Conservation (phyloP, 1,140 invertebrate species). For the Eufriesea mexicana region DNA sequence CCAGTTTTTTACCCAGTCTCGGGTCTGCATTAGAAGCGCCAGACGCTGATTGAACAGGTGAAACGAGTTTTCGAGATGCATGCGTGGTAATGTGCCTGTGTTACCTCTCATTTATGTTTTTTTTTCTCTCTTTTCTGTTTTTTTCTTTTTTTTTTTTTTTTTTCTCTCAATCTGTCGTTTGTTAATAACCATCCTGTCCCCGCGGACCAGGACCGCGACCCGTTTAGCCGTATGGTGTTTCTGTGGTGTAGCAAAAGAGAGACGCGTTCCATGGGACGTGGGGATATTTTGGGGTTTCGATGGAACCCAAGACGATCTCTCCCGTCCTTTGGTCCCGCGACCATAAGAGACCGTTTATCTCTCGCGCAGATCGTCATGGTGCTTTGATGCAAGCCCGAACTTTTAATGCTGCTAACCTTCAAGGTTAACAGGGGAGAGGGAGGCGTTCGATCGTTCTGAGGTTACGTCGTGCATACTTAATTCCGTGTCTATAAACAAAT, state of each 20-base stretch:
- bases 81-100: conserved; percentile 38
- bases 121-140: background rate
- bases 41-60: conserved; percentile 43
- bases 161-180: background rate
- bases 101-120: background rate
- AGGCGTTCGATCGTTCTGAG: conserved; percentile 35
- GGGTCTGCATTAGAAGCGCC: conserved; percentile 75
- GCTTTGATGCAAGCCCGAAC: conserved; percentile 76
- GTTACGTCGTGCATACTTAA: no score
- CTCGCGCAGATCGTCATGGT: conserved; percentile 31
- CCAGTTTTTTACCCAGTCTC: conserved; percentile 82
- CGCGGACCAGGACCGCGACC: background rate
- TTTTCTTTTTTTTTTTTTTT: background rate
- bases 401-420: conserved; percentile 82
- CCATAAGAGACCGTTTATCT: background rate
- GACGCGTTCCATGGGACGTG: no score
- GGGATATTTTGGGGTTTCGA: background rate
- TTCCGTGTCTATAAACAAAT: no score
- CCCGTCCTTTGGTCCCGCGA: background rate
- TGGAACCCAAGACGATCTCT: background rate
- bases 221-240: conserved; percentile 5
- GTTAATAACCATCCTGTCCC: conserved; percentile 2
- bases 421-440: conserved; percentile 74
- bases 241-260: conserved; percentile 4
- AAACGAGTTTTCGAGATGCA: conserved; percentile 40